phyloP scores from a whole-genome alignment of 2,113 vertebrate species.

The Calidris pugnax region DNA sequence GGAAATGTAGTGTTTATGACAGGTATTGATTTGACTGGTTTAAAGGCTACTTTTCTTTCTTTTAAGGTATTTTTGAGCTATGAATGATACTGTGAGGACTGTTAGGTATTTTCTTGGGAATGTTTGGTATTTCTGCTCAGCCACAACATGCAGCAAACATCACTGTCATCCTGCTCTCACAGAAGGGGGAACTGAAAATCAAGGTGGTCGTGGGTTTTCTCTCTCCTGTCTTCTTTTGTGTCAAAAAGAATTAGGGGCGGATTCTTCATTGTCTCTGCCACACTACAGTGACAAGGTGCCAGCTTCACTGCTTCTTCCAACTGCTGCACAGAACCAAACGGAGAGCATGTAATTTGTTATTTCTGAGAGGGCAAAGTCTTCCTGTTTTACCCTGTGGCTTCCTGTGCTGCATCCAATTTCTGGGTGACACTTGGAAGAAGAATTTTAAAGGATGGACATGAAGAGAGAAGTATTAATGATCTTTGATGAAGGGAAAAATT shows the following conservation, averaged over 20 bases:
- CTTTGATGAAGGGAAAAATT: not conserved
- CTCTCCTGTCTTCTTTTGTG: not conserved
- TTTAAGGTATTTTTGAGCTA: not conserved
- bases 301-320: slow-evolving; percentile 27
- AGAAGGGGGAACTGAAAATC: not conserved
- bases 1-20: slow-evolving; percentile 26
- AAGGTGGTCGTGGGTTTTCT: not conserved
- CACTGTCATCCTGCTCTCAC: not conserved
- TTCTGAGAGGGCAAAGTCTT: not conserved
- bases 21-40: slow-evolving; percentile 9
- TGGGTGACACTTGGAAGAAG: not conserved
- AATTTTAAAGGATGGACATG: not conserved
- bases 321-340: not conserved
- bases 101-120: not conserved
- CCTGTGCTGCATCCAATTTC: not conserved
- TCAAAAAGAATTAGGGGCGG: not conserved
- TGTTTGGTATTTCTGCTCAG: not conserved
- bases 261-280: not conserved
- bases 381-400: not conserved
- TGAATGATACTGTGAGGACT: not conserved
- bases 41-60: slow-evolving; percentile 45
- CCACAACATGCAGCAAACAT: not conserved
- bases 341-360: not conserved
- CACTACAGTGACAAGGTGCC: not conserved
- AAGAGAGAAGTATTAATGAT: not conserved